phyloP scores from a whole-genome alignment of 2,888 invertebrate species.

The Tachina fera region DNA sequence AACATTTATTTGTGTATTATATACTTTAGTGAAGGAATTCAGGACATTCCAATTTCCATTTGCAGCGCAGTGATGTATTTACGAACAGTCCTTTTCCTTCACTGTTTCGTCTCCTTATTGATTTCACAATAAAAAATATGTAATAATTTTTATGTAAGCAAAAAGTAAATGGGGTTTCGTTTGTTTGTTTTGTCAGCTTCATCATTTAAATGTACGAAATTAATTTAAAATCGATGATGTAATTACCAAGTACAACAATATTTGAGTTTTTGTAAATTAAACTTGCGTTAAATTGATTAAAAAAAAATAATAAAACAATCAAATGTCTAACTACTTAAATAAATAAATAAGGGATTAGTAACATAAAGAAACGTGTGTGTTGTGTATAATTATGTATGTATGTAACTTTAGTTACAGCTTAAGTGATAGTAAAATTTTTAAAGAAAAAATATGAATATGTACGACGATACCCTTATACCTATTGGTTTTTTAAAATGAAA shows the following conservation, averaged over 20 bases:
- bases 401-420: not conserved
- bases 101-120: no score
- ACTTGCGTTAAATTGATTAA: conserved; percentile 18
- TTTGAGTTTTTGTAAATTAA: conserved; percentile 66
- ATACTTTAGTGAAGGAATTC: no score
- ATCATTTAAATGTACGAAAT: not conserved
- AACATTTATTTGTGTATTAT: no score
- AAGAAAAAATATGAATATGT: not conserved
- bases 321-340: conserved; percentile 44
- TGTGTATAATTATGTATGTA: conserved; percentile 1
- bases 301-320: conserved; percentile 9
- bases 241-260: conserved; percentile 39
- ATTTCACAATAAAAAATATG: conserved; percentile 1
- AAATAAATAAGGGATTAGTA: conserved; percentile 18
- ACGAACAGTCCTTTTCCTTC: no score
- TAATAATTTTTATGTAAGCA: not conserved
- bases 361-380: not conserved
- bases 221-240: conserved; percentile 13
- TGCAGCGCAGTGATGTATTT: no score
- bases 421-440: conserved; percentile 13
- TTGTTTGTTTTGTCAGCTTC: conserved; percentile 15
- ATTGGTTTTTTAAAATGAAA: conserved; percentile 8
- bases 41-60: no score
- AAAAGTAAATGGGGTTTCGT: not conserved
- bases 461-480: conserved; percentile 31